These are phyloP conservation scores for Marisa cornuarietis DNA, from an alignment of 1,140 invertebrate species.

Conservation along the genomic window DNA sequence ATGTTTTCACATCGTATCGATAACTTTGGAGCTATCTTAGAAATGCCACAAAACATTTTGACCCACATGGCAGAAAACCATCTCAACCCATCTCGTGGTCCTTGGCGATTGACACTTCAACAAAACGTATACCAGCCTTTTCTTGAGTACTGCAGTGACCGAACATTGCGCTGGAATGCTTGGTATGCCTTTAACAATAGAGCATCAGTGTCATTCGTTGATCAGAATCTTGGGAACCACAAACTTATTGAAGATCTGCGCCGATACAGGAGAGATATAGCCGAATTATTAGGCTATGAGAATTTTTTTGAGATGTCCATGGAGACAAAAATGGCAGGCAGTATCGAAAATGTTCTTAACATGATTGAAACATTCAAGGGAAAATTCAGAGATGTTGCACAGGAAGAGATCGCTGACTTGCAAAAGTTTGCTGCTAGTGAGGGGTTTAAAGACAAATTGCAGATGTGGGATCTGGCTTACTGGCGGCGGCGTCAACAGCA, in stretches of 20 bases:
- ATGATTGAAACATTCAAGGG: slow-evolving; percentile 72
- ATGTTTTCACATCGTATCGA: slow-evolving; percentile 23
- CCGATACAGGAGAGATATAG: slow-evolving; percentile 73
- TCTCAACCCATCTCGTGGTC: slow-evolving; percentile 67
- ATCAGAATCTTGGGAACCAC: slow-evolving; percentile 71
- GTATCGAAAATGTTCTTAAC: slow-evolving; percentile 79
- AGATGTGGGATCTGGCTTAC: slow-evolving; percentile 87
- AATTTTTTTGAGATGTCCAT: slow-evolving; percentile 87
- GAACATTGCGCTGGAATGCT: slow-evolving; percentile 79
- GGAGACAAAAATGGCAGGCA: slow-evolving; percentile 93
- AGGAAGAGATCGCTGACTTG: slow-evolving; percentile 78
- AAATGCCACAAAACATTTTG: slow-evolving; percentile 12
- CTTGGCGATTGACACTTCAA: slow-evolving; percentile 74
- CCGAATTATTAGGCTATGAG: slow-evolving; percentile 81
- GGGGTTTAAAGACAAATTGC: slow-evolving; percentile 77
- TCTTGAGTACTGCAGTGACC: slow-evolving; percentile 84
- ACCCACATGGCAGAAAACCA: slow-evolving; percentile 24
- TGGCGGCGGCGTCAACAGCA: slow-evolving; percentile 77
- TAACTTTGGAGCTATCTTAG: slow-evolving; percentile 17
- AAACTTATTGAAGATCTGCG: slow-evolving; percentile 84
- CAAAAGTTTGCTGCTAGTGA: slow-evolving; percentile 79
- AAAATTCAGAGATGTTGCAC: slow-evolving; percentile 74
- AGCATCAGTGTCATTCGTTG: slow-evolving; percentile 69
- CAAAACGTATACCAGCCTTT: slow-evolving; percentile 77
- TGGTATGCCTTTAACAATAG: slow-evolving; percentile 81